A percentile compares a stretch with the other conserved stretches of the same genome.
Conservation (phyloP, 2,888 invertebrate species). For the Pseudococcus viburni region DNA sequence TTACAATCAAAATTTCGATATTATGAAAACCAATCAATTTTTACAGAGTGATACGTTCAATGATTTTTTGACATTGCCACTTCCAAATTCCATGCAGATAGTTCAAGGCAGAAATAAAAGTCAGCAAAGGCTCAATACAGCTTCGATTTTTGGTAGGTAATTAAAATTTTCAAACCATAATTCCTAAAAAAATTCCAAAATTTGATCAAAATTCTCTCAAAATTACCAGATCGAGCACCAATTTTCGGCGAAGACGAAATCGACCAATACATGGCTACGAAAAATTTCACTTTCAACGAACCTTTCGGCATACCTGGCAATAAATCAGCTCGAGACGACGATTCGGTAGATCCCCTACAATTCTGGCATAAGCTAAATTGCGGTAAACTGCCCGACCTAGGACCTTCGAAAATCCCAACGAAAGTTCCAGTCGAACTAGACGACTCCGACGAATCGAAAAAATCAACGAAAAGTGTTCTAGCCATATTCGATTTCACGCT, state of each 20-base stretch:
- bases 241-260: slow-evolving; percentile 42
- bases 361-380: slow-evolving; percentile 28
- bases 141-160: slow-evolving; percentile 1
- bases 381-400: background rate
- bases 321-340: slow-evolving; percentile 19
- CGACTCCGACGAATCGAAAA: background rate
- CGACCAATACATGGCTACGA: slow-evolving; percentile 21
- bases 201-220: background rate
- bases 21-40: slow-evolving; percentile 20
- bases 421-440: background rate
- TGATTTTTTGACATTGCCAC: background rate
- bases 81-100: background rate
- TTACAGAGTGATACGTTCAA: background rate
- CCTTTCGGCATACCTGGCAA: background rate
- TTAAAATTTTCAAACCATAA: background rate
- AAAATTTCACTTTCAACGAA: slow-evolving; percentile 6
- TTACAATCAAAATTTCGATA: slow-evolving; percentile 26
- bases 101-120: background rate
- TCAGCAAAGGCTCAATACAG: background rate
- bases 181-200: background rate
- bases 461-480: slow-evolving; percentile 17
- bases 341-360: slow-evolving; percentile 1
- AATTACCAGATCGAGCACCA: background rate
- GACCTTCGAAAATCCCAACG: background rate
- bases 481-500: slow-evolving; percentile 36